Conservation (phyloP, 2,113 vertebrate genomes). For the Stomatorhinus ivindoensis region DNA sequence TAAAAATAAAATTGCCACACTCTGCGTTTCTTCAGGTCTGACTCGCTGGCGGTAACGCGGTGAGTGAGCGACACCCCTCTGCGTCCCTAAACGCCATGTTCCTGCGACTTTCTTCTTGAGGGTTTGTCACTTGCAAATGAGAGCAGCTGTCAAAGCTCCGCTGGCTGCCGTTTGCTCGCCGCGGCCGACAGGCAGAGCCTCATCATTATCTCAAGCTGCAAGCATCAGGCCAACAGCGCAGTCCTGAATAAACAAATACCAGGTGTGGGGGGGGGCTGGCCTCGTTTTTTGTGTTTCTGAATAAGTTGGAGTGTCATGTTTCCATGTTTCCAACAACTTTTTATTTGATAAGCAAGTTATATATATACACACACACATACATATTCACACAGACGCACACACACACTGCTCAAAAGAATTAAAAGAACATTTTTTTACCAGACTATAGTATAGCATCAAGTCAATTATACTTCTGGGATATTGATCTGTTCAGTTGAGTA, state of each 20-base stretch:
- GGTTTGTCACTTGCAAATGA: not conserved
- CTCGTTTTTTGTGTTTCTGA: not conserved
- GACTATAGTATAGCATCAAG: too few species aligned
- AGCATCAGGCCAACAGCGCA: not conserved
- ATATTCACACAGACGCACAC: too few species aligned
- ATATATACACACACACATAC: too few species aligned
- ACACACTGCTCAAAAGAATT: too few species aligned
- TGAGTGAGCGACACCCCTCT: not conserved
- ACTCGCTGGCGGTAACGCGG: not conserved
- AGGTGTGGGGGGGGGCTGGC: not conserved
- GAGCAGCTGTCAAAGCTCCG: not conserved
- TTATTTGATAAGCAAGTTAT: not conserved
- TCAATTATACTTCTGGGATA: too few species aligned
- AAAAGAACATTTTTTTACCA: too few species aligned
- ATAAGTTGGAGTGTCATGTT: not conserved
- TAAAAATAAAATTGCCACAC: not conserved
- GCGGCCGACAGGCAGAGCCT: not conserved
- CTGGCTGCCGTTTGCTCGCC: not conserved
- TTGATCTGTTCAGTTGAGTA: too few species aligned
- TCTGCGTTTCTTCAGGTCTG: not conserved
- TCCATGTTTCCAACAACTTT: not conserved
- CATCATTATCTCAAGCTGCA: not conserved
- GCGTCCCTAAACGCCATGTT: not conserved
- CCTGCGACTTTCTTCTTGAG: not conserved
- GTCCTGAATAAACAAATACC: not conserved